Base-by-base conservation (phyloP, 2,797 vertebrate genomes). In the Melanotaenia boesemani region DNA sequence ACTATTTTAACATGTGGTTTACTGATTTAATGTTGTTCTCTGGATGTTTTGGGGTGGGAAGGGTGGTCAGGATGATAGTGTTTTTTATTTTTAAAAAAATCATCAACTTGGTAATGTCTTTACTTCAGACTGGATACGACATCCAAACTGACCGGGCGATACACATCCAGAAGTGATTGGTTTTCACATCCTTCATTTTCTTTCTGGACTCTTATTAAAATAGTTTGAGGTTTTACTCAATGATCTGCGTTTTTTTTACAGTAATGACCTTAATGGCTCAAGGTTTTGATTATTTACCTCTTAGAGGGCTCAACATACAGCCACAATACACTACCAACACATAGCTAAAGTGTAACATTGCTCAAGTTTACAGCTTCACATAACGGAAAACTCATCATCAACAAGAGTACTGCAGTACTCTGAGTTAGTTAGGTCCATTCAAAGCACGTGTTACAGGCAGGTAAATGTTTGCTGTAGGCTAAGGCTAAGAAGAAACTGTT, bases 351-450 rank as follows among this genome's bases (percentile, higher is more conserved):
- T 57, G 77, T 82, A 83, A 82, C 82, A 77, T 50, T 83, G 60
- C 57, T 72, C 56, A 39, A 30, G 63, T 61, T 66, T 69, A 74
- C n/a, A 3, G 63, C 59, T 64, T 67, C 34, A 58, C 10, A 50
- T 46, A 66, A 65, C n/a, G 1, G 30, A 75, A 48, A 57, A 18
- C 7, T 64, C 20, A 26, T 52, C 30, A 34, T 71, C 12, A 22
- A 3, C 10, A 59, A 4, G 54, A 76, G 68, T 13, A 30, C 58
- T 2, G 18, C 4, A 1, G 75, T 61, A 39, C 59, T 79, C 68
- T 16, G 50, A 64, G 82, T 84, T 83, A 82, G 67, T 83, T 36
- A 34, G 41, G 75, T 83, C 78, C 72, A 63, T 63, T 79, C 1
- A 60, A 83, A 72, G 58, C 60, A 44, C 66, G 68, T 65, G 67